phyloP scores from a whole-genome alignment of 2,113 vertebrate genomes.

The Promerops cafer region DNA sequence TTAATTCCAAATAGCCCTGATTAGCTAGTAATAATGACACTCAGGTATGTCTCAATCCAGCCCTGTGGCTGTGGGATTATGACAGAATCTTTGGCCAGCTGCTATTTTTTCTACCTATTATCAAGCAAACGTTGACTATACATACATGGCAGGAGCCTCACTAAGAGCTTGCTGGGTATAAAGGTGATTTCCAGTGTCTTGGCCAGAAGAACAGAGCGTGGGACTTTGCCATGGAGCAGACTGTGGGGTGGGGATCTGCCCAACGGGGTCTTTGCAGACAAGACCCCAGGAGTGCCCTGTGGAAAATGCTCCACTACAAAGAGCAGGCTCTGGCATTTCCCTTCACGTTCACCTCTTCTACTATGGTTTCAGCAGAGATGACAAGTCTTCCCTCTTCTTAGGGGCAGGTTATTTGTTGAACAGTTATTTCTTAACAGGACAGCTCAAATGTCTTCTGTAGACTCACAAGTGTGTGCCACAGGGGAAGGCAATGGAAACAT shows the following conservation, averaged over 20 bases:
- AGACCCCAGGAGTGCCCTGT: accelerated
- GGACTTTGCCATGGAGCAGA: background rate
- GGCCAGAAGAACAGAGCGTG: accelerated
- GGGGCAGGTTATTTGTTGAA: background rate
- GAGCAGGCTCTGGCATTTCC: background rate
- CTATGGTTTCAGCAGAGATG: background rate
- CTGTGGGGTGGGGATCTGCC: accelerated
- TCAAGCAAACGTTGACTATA: background rate
- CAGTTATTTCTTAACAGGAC: background rate
- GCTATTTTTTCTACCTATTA: background rate
- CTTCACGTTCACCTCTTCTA: background rate
- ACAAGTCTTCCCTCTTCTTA: background rate
- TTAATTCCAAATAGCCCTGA: background rate
- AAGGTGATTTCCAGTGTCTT: background rate
- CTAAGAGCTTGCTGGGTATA: background rate
- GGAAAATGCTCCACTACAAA: background rate
- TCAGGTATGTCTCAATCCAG: background rate
- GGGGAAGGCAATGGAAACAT: accelerated
- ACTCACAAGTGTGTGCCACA: background rate
- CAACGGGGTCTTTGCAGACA: background rate
- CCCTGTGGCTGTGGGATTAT: background rate
- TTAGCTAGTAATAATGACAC: background rate
- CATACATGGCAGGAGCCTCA: background rate
- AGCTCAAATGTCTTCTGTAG: background rate
- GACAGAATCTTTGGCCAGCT: background rate